Evolutionary conservation across 2,113 vertebrate genomes (phyloP), one percentile per base, ranked within the genome.

Genomic region (Mastomys natalensis): DNA sequence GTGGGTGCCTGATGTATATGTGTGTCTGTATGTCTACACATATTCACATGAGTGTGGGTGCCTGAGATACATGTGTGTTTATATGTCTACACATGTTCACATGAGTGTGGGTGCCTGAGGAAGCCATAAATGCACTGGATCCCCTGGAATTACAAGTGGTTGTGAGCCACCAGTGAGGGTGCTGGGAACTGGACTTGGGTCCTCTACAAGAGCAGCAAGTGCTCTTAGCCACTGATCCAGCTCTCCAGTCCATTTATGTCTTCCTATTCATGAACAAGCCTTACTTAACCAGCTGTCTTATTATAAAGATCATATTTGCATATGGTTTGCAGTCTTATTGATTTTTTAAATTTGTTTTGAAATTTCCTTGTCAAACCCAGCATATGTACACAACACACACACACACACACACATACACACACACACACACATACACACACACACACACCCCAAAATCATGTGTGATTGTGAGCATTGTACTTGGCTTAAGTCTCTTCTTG

Each of bases 401-500:
- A 73, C 72, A 73, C 24, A 43, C 37, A 43, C 70, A 73, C n/a
- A 73, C 72, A 73, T 12, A 17, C 22, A 29, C 5, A 40, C n/a
- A n/a, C n/a, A n/a, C n/a, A n/a, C n/a, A n/a, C 70, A 73, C 70
- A 73, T 37, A 72, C 70, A 72, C 70, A 72, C 70, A 72, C 73
- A 76, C 45, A 76, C 22, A 11, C 19, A 73, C 29, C 13, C 66
- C 29, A 70, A 72, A 48, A 2, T 3, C 2, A 7, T 68, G 60
- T 2, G 0, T n/a, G 15, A 26, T 12, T 5, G 13, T 37, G 43
- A 76, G 24, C 7, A 0, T 3, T 2, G 1, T 2, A 5, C 12
- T 3, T 26, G 29, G 51, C 17, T 10, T 7, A 29, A 29, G 2
- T 51, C n/a, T 37, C 12, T 26, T n/a, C 15, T 53, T 51, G 16